These are phyloP conservation scores for Morone saxatilis DNA, from an alignment of 2,113 vertebrate genomes.

Conservation along the genomic window DNA sequence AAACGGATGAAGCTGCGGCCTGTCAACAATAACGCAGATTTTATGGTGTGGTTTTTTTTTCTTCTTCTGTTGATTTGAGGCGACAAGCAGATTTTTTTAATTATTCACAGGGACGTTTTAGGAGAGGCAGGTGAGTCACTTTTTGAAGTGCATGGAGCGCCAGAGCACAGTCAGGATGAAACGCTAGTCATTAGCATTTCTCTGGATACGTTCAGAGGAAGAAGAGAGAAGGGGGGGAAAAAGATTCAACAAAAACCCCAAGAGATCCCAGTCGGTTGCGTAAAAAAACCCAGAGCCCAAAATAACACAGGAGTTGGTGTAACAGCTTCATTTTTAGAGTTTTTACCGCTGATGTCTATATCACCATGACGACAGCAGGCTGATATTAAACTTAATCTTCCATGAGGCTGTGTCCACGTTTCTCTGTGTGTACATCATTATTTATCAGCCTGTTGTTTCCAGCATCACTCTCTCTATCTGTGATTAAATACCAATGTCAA, in stretches of 20 bases:
- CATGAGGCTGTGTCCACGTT: not conserved
- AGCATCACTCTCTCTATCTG: slow-evolving; percentile 4
- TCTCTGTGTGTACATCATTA: slow-evolving; percentile 13
- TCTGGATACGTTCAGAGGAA: slow-evolving; percentile 71
- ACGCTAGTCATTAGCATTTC: slow-evolving; percentile 78
- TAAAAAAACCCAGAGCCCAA: slow-evolving; percentile 49
- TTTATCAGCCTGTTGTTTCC: slow-evolving; percentile 25
- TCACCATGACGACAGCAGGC: slow-evolving; percentile 69
- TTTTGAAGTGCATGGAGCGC: slow-evolving; percentile 48
- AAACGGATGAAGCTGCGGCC: slow-evolving; percentile 25
- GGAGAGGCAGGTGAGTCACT: slow-evolving; percentile 65
- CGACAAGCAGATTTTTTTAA: slow-evolving; percentile 39
- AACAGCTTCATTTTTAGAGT: slow-evolving; percentile 60
- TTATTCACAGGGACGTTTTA: slow-evolving; percentile 67
- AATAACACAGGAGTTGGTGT: slow-evolving; percentile 60
- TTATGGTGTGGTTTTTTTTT: not conserved
- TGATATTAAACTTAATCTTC: slow-evolving; percentile 40
- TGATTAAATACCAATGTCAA: not conserved
- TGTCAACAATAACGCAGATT: slow-evolving; percentile 31
- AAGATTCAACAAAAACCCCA: slow-evolving; percentile 53
- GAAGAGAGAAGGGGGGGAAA: slow-evolving; percentile 27
- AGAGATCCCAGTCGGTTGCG: slow-evolving; percentile 49
- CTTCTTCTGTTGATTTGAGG: slow-evolving; percentile 35
- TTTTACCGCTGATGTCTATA: slow-evolving; percentile 60
- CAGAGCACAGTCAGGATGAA: slow-evolving; percentile 62